Evolutionary conservation across 2,797 vertebrate species (phyloP).

Genomic region (Huso huso): DNA sequence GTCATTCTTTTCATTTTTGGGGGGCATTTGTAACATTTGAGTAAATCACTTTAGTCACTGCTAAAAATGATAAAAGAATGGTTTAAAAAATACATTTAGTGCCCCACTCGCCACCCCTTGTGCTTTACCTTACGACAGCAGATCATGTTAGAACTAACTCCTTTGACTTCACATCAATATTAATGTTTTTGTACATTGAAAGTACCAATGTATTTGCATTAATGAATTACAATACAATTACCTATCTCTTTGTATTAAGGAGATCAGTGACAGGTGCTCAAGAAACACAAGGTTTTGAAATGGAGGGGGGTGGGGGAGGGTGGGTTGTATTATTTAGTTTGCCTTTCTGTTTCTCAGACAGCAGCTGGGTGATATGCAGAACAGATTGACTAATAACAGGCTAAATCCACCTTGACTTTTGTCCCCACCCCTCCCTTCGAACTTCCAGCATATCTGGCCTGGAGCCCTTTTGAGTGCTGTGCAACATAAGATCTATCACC

Average conservation of each 20-base stretch:
- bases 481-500: conserved; percentile 37
- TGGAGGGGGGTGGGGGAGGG: conserved; percentile 10
- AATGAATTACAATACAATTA: conserved; percentile 39
- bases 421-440: conserved; percentile 40
- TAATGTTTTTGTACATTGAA: conserved; percentile 15
- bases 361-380: conserved; percentile 52
- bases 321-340: conserved; percentile 33
- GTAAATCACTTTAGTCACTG: no score
- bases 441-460: conserved; percentile 44
- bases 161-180: conserved; percentile 8
- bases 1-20: no score
- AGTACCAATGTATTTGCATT: conserved; percentile 19
- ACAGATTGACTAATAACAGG: conserved; percentile 51
- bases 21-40: no score
- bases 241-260: conserved; percentile 38
- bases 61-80: no score
- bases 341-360: conserved; percentile 40
- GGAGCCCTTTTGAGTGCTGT: conserved; percentile 27
- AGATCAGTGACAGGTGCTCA: conserved; percentile 28
- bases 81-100: no score
- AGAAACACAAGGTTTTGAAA: conserved; percentile 17
- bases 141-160: conserved; percentile 10
- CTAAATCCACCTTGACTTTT: conserved; percentile 57
- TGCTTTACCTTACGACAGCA: not conserved
- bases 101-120: no score